A percentile compares a stretch with the other conserved stretches of the same genome.
Evolutionary conservation across 1,140 invertebrate genomes (phyloP).

Genomic region (Galendromus occidentalis): DNA sequence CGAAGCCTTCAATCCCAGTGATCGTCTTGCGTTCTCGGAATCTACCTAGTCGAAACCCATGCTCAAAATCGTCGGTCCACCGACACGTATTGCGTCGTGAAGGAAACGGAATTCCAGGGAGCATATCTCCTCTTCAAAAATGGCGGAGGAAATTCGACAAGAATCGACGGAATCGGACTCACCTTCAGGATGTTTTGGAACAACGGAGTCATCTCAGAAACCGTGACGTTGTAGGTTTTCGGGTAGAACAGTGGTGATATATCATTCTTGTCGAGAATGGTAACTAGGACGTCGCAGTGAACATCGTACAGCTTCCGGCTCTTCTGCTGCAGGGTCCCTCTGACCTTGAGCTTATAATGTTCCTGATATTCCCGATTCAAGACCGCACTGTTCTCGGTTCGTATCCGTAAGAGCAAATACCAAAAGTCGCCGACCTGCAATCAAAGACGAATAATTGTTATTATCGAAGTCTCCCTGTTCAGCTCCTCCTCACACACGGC

Average conservation of each 20-base stretch:
- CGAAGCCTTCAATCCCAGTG: too few relatives aligned
- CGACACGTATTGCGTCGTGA: too few relatives aligned
- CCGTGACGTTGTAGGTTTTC: constrained; percentile 51
- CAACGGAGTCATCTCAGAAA: constrained; percentile 68
- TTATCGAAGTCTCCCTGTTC: too few relatives aligned
- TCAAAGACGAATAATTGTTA: background rate
- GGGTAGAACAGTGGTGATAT: constrained; percentile 75
- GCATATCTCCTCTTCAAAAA: too few relatives aligned
- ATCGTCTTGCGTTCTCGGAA: too few relatives aligned
- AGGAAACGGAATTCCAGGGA: too few relatives aligned
- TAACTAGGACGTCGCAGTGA: constrained; percentile 51
- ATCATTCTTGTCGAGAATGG: constrained; percentile 70
- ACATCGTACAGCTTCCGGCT: constrained; percentile 31
- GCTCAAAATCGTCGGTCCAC: too few relatives aligned
- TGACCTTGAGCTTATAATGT: constrained; percentile 54
- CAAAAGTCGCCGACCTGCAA: constrained; percentile 64
- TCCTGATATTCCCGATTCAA: constrained; percentile 76
- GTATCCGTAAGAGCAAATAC: constrained; percentile 65
- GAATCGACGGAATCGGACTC: too few relatives aligned
- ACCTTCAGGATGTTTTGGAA: constrained; percentile 36
- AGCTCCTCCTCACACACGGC: too few relatives aligned
- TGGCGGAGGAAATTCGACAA: too few relatives aligned
- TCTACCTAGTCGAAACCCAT: too few relatives aligned
- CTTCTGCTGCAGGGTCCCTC: constrained; percentile 35
- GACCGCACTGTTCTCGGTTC: constrained; percentile 57